phyloP scores from a whole-genome alignment of 1,140 invertebrate genomes.

The Drosophila miranda region DNA sequence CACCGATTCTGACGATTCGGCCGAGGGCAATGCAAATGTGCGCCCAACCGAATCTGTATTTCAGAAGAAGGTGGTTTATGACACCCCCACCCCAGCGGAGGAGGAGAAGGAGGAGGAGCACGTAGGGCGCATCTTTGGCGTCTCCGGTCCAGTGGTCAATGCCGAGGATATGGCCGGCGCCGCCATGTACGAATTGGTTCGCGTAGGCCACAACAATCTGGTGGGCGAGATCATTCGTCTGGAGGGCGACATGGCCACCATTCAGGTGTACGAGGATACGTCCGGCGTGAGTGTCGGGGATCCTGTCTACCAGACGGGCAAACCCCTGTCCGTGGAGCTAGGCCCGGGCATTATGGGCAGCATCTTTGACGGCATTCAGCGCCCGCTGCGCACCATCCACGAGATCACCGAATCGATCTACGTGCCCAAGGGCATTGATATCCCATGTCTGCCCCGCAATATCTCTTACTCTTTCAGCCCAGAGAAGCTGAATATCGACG shows the following conservation, averaged over 20 bases:
- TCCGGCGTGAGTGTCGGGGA: slow-evolving; percentile 94
- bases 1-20: no score
- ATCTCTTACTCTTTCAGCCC: slow-evolving; percentile 96
- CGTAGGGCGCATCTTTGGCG: slow-evolving; percentile 97
- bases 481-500: slow-evolving; percentile 90
- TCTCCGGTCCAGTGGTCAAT: slow-evolving; percentile 91
- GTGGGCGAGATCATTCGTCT: slow-evolving; percentile 91
- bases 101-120: slow-evolving; percentile 90
- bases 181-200: slow-evolving; percentile 88
- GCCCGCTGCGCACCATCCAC: slow-evolving; percentile 89
- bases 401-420: slow-evolving; percentile 97
- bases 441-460: slow-evolving; percentile 92
- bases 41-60: no score
- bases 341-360: slow-evolving; percentile 87
- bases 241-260: slow-evolving; percentile 84
- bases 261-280: slow-evolving; percentile 92
- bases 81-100: background rate
- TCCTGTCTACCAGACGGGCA: slow-evolving; percentile 91
- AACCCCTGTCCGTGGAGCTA: slow-evolving; percentile 92
- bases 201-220: slow-evolving; percentile 87
- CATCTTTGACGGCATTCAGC: slow-evolving; percentile 93
- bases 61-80: no score
- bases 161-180: slow-evolving; percentile 78
- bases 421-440: slow-evolving; percentile 99
- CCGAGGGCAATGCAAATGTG: no score